A percentile compares a stretch with the other conserved stretches of the same genome.
These are phyloP conservation scores for Hemicrepidius hirtus DNA, from an alignment of 2,888 invertebrate species.

Conservation along the genomic window DNA sequence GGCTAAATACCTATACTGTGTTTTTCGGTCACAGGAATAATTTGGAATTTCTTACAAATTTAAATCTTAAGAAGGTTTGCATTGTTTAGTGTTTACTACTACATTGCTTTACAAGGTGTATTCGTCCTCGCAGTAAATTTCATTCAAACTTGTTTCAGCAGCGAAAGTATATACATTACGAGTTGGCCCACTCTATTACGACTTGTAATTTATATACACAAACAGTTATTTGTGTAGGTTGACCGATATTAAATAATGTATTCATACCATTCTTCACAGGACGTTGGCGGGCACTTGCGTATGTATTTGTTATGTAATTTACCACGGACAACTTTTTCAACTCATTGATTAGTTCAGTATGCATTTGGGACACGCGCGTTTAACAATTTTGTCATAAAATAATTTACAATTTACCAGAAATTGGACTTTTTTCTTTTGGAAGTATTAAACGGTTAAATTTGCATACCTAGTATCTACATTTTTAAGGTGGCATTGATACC, in stretches of 20 bases:
- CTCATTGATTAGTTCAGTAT: constrained; percentile 35
- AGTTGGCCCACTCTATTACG: constrained; percentile 48
- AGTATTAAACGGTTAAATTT: constrained; percentile 2
- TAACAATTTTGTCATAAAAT: background rate
- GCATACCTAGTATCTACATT: background rate
- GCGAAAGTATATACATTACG: constrained; percentile 47
- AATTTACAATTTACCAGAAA: background rate
- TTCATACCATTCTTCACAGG: constrained; percentile 53
- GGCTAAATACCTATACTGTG: background rate
- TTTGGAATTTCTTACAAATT: background rate
- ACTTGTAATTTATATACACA: constrained; percentile 53
- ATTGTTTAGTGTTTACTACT: no score
- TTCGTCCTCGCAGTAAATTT: constrained; percentile 13
- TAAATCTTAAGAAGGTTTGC: no score
- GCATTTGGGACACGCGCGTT: constrained; percentile 35
- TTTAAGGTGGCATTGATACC: background rate
- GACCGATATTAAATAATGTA: constrained; percentile 55
- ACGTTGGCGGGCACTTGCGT: constrained; percentile 51
- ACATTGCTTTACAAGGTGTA: constrained; percentile 7
- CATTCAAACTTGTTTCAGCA: constrained; percentile 37
- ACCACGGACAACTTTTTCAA: constrained; percentile 15
- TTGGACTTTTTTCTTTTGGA: background rate
- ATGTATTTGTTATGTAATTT: constrained; percentile 49
- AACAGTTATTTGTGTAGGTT: constrained; percentile 52
- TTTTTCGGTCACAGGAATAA: background rate